phyloP scores from a whole-genome alignment of 2,113 vertebrate genomes.

The Crotalus helleri region DNA sequence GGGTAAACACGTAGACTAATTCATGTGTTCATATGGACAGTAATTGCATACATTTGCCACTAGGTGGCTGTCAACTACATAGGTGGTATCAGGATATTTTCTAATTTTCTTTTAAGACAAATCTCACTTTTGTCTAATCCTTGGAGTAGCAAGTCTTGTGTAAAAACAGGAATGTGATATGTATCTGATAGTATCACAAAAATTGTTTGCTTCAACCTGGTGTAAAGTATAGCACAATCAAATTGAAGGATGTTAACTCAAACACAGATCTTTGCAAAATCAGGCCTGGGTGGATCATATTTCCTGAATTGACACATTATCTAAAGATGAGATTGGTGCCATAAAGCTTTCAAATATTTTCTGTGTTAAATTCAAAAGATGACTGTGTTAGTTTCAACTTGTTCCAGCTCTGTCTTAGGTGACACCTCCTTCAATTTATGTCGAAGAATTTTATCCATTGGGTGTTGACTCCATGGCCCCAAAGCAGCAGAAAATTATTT shows the following conservation, averaged over 20 bases:
- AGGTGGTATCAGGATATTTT: background rate
- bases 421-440: background rate
- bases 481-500: rapidly evolving
- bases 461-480: background rate
- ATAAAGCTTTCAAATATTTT: rapidly evolving
- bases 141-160: background rate
- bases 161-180: background rate
- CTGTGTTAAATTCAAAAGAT: background rate
- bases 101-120: background rate
- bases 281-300: background rate
- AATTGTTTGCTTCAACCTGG: background rate
- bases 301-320: background rate
- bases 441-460: background rate
- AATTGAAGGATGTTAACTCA: background rate
- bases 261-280: conserved; percentile 7
- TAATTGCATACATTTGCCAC: background rate
- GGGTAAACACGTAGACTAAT: background rate
- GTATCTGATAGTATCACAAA: background rate
- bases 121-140: background rate
- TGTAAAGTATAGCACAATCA: background rate
- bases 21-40: background rate
- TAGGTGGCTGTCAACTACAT: background rate
- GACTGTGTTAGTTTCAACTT: background rate
- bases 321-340: conserved; percentile 29
- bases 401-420: conserved; percentile 26